Conservation (phyloP, 2,797 vertebrate species). For the Aeoliscus strigatus region DNA sequence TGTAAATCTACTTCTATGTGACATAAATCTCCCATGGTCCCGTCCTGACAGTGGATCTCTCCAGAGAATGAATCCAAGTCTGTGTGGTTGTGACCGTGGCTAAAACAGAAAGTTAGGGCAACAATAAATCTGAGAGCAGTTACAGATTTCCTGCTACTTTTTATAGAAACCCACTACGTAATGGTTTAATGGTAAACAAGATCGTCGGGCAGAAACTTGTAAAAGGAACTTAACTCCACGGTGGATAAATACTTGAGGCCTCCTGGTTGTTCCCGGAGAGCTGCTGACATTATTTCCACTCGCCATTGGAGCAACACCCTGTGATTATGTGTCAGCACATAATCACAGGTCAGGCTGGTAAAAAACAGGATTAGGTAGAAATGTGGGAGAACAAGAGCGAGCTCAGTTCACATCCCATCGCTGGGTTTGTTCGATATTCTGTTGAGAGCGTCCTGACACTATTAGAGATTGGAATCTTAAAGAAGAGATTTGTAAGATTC, state of each 20-base stretch:
- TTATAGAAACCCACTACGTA: slow-evolving; percentile 22
- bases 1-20: slow-evolving; percentile 43
- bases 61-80: not conserved
- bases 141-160: slow-evolving; percentile 37
- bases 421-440: not conserved
- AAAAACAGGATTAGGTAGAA: not conserved
- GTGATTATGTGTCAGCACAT: slow-evolving; percentile 9
- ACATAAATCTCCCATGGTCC: not conserved
- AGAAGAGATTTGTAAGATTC: no score
- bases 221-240: slow-evolving; percentile 8
- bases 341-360: slow-evolving; percentile 12
- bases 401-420: not conserved
- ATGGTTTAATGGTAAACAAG: slow-evolving; percentile 44
- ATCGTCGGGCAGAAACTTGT: slow-evolving; percentile 11
- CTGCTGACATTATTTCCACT: not conserved
- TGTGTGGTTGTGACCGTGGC: slow-evolving; percentile 1
- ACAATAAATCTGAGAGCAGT: slow-evolving; percentile 1
- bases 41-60: no score
- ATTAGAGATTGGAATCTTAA: no score
- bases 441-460: no score
- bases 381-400: not conserved
- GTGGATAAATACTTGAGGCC: slow-evolving; percentile 6
- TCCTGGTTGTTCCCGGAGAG: slow-evolving; percentile 15
- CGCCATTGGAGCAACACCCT: not conserved
- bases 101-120: slow-evolving; percentile 2